These are phyloP conservation scores for Ethmia dodecea DNA, from an alignment of 2,888 invertebrate genomes.

Conservation along the genomic window DNA sequence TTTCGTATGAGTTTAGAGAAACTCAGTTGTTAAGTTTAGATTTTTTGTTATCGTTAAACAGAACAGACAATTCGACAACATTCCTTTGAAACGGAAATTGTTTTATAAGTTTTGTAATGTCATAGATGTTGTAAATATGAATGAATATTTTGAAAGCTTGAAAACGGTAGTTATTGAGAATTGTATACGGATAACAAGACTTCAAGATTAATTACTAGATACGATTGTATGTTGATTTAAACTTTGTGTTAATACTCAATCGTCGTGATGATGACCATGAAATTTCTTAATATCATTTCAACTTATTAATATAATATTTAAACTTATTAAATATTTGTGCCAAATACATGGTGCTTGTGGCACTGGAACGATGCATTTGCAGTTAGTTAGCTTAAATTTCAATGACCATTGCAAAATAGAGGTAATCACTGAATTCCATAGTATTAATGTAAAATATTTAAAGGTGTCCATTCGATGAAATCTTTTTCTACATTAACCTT, in stretches of 20 bases:
- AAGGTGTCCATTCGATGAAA: slow-evolving; percentile 1
- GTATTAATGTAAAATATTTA: slow-evolving; percentile 1
- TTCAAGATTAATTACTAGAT: slow-evolving; percentile 25
- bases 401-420: slow-evolving; percentile 11
- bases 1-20: slow-evolving; percentile 13
- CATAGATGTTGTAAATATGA: slow-evolving; percentile 8
- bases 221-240: slow-evolving; percentile 1
- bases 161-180: slow-evolving; percentile 15
- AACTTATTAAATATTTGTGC: slow-evolving; percentile 21
- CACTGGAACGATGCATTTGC: slow-evolving; percentile 20
- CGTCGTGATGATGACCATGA: slow-evolving; percentile 1
- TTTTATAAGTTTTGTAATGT: slow-evolving; percentile 5
- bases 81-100: not conserved
- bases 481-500: not conserved
- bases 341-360: slow-evolving; percentile 27
- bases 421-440: slow-evolving; percentile 1
- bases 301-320: slow-evolving; percentile 7
- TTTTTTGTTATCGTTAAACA: slow-evolving; percentile 32
- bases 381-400: slow-evolving; percentile 17
- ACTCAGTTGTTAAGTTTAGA: slow-evolving; percentile 38
- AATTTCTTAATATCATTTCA: slow-evolving; percentile 9
- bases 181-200: slow-evolving; percentile 56
- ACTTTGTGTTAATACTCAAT: slow-evolving; percentile 10
- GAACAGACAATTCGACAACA: slow-evolving; percentile 19
- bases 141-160: not conserved